Evolutionary conservation across 2,113 vertebrate species (phyloP).

Genomic region (Gnathonemus longibarbis): DNA sequence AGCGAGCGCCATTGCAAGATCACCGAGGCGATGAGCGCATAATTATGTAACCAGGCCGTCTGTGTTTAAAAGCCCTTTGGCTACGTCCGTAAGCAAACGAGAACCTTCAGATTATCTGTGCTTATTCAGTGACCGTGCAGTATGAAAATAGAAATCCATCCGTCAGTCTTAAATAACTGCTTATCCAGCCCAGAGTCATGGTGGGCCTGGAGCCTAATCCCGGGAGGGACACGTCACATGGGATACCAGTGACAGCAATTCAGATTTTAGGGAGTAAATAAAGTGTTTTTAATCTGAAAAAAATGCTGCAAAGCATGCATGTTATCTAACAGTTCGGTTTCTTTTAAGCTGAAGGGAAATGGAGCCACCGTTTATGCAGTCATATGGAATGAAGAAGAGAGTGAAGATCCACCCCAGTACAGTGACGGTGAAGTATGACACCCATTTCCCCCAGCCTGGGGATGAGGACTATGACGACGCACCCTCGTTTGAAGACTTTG

Average conservation of each 20-base stretch:
- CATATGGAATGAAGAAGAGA: constrained; percentile 79
- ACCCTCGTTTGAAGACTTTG: constrained; percentile 74
- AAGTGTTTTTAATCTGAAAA: not conserved
- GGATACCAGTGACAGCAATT: not conserved
- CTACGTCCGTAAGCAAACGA: constrained; percentile 5
- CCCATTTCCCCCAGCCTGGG: constrained; percentile 88
- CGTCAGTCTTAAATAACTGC: not conserved
- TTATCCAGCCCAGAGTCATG: not conserved
- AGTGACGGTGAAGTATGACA: constrained; percentile 89
- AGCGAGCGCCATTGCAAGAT: constrained; percentile 4
- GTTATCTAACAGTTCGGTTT: constrained; percentile 39
- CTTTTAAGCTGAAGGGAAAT: constrained; percentile 55
- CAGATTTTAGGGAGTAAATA: not conserved
- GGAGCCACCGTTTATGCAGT: constrained; percentile 70
- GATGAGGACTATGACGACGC: constrained; percentile 81
- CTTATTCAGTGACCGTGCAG: not conserved
- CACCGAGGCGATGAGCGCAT: constrained; percentile 21
- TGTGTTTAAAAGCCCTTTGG: constrained; percentile 10
- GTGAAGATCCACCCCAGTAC: constrained; percentile 95
- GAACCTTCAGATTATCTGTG: not conserved
- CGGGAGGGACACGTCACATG: not conserved
- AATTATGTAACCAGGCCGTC: constrained; percentile 39
- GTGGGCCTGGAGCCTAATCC: not conserved
- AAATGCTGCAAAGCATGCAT: not conserved
- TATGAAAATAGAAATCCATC: not conserved